Conservation (phyloP, 2,888 invertebrate species). For the Hirtodrosophila duncani region DNA sequence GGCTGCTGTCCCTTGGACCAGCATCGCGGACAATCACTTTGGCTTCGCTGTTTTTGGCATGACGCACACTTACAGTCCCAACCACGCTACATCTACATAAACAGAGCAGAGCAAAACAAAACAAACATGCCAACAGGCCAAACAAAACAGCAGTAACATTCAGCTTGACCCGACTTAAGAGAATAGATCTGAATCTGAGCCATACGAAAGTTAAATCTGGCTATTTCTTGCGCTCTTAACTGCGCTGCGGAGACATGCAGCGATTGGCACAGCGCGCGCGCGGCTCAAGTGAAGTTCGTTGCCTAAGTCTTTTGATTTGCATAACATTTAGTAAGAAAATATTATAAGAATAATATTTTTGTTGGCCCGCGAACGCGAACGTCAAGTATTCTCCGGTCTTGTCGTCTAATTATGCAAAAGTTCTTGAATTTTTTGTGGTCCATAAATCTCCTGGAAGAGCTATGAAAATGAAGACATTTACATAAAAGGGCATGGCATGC, state of each 20-base stretch:
- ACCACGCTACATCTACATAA: conserved; percentile 4
- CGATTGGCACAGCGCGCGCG: conserved; percentile 40
- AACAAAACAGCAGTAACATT: no score
- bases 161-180: no score
- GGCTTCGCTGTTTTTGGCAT: conserved; percentile 46
- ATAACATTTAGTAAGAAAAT: conserved; percentile 45
- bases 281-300: conserved; percentile 44
- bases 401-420: conserved; percentile 1
- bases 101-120: conserved; percentile 1
- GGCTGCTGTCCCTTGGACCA: conserved; percentile 10
- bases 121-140: conserved; percentile 3
- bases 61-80: conserved; percentile 37
- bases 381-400: background rate
- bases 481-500: background rate
- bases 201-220: conserved; percentile 1
- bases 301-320: conserved; percentile 65
- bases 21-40: conserved; percentile 46
- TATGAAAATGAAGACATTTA: conserved; percentile 1
- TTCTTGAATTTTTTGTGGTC: background rate
- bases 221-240: conserved; percentile 17
- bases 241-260: conserved; percentile 4
- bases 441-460: conserved; percentile 35
- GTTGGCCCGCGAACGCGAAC: no score
- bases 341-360: conserved; percentile 48
- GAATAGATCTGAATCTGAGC: no score